A percentile compares a stretch with the other conserved stretches of the same genome.
Conservation (phyloP, 2,113 vertebrate genomes). For the Macrotis lagotis region DNA sequence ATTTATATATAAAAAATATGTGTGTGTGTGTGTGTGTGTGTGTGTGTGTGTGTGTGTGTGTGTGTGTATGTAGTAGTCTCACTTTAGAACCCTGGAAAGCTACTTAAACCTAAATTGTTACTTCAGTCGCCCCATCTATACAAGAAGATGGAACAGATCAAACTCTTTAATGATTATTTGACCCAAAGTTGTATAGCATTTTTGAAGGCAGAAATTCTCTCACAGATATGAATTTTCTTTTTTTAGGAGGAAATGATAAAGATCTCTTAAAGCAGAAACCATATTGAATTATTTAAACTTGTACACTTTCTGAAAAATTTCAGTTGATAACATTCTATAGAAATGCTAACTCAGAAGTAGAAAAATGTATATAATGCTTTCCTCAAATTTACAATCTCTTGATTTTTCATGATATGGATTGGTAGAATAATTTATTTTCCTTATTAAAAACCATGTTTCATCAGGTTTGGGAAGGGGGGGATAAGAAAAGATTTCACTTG, state of each 20-base stretch:
- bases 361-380: not conserved
- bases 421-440: not conserved
- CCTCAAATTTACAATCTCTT: not conserved
- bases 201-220: not conserved
- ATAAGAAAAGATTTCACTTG: not conserved
- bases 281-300: conserved; percentile 25
- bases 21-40: too few relatives aligned
- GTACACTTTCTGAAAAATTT: not conserved
- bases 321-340: not conserved
- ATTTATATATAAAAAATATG: too few relatives aligned
- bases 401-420: not conserved
- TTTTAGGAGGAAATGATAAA: not conserved
- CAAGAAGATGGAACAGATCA: conserved; percentile 26
- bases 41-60: too few relatives aligned
- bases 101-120: conserved; percentile 21
- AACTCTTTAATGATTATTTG: conserved; percentile 8
- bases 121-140: conserved; percentile 32
- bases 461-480: not conserved
- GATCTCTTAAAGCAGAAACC: not conserved
- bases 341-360: not conserved
- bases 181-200: not conserved
- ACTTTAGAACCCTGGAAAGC: conserved; percentile 3
- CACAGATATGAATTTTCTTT: not conserved
- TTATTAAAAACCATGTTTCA: conserved; percentile 16
- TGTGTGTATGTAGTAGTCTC: too few relatives aligned